These are phyloP conservation scores for Ciconia nigra DNA, from an alignment of 2,797 vertebrate species.

Conservation along the genomic window DNA sequence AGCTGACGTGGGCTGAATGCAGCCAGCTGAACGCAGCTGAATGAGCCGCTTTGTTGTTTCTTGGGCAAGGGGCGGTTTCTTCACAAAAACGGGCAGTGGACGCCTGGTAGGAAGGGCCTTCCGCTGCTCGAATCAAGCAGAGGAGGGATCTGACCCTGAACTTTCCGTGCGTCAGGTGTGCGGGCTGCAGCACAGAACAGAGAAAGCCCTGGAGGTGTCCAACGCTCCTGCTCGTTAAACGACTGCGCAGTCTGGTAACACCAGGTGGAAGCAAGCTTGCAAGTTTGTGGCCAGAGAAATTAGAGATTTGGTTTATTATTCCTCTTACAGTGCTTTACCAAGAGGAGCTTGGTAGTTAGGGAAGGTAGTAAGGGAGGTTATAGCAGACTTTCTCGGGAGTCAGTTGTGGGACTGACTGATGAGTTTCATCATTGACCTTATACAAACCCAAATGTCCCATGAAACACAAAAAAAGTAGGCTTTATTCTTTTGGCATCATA, in stretches of 20 bases:
- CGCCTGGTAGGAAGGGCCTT: neutral
- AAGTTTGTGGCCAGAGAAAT: neutral
- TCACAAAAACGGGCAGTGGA: neutral
- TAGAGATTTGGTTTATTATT: neutral
- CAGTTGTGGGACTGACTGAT: neutral
- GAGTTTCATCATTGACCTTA: neutral
- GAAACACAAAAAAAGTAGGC: neutral
- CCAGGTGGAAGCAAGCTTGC: neutral
- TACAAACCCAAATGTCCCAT: neutral
- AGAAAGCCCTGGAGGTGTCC: neutral
- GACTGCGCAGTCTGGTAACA: neutral
- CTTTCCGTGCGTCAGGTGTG: fast-evolving
- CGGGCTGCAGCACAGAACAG: neutral
- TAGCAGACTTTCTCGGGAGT: neutral
- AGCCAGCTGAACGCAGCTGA: too few species aligned
- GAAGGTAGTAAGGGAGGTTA: neutral
- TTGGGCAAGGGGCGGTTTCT: neutral
- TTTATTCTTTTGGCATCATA: neutral
- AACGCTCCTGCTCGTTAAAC: neutral
- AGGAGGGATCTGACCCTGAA: neutral
- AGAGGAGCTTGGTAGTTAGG: neutral
- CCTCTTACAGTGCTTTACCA: neutral
- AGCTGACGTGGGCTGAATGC: neutral
- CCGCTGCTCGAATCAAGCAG: neutral
- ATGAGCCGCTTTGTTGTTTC: neutral